Conservation (phyloP, 2,113 vertebrate genomes). For the Brevimyrus niger region DNA sequence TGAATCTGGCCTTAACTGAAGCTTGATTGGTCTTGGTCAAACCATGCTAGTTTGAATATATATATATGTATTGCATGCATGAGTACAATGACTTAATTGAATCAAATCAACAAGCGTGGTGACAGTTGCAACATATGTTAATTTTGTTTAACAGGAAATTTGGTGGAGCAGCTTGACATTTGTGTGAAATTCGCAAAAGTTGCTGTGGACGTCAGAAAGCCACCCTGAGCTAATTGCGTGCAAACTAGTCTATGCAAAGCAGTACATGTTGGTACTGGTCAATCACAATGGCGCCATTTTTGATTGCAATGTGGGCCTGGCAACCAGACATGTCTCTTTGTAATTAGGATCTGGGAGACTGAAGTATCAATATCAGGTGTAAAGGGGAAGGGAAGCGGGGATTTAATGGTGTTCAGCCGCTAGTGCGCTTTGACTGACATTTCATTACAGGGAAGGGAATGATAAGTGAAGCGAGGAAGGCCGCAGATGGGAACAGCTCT, state of each 20-base stretch:
- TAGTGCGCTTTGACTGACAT: neutral
- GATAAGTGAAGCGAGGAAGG: neutral
- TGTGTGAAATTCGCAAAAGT: neutral
- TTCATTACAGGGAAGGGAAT: neutral
- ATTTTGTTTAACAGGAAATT: neutral
- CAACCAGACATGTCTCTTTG: neutral
- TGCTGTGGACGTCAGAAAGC: neutral
- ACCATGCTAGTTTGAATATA: neutral
- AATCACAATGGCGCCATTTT: neutral
- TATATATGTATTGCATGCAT: neutral
- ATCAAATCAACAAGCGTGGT: neutral
- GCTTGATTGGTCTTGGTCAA: neutral
- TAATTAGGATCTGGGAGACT: conserved; percentile 12
- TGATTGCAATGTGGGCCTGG: conserved; percentile 1
- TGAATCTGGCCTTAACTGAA: neutral
- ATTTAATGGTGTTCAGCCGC: conserved; percentile 6
- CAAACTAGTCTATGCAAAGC: neutral
- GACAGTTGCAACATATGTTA: neutral
- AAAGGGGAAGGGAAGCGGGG: neutral
- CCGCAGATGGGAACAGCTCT: neutral
- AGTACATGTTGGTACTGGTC: neutral
- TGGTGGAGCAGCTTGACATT: neutral
- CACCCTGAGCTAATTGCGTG: neutral
- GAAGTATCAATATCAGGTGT: conserved; percentile 6
- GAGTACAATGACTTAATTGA: neutral